Base-by-base conservation (phyloP, 2,797 vertebrate genomes). In the Coreius guichenoti region DNA sequence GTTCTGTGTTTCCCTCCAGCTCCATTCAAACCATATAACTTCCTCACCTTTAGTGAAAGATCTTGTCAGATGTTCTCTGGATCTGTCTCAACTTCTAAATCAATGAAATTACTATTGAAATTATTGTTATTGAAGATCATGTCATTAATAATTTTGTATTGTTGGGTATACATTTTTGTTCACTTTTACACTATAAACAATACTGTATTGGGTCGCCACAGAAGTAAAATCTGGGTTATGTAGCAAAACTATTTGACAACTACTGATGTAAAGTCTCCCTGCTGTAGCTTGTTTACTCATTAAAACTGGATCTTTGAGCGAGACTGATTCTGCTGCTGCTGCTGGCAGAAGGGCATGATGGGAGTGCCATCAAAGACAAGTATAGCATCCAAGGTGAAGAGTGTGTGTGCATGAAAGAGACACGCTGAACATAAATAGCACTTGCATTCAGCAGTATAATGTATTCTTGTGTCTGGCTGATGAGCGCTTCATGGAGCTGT, bases 381-480 rank as follows among this genome's bases (percentile, higher is more conserved):
- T 39, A 39, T 39, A 67, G 70, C 78, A 75, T 75, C 45, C 67
- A 84, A 84, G 82, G 82, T 84, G 63, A 84, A 68, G 73, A 26
- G 36, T 56, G 73, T 36, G 69, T 58, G n/a, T 69, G 65, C 65
- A 69, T 58, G 36, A 70, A 61, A 79, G 74, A 83, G 75, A 26
- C 70, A 31, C 14, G 16, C 45, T 8, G 39, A 54, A 74, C 72
- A 80, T 80, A 84, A 84, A 84, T 79, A 54, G 81, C 47, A 19
- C 36, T 16, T 58, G 61, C 13, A 45, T 78, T 63, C 69, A 80
- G 72, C 36, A 70, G 29, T 33, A 43, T 51, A 61, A 61, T 76
- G 61, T 36, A 21, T 56, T 73, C 80, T 69, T 23, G 14, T 14
- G 19, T 74, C 19, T 49, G 12, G 54, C 51, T 31, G 26, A 79